These are phyloP conservation scores for Oryzias curvinotus DNA, from an alignment of 2,113 vertebrate genomes.

Conservation along the genomic window DNA sequence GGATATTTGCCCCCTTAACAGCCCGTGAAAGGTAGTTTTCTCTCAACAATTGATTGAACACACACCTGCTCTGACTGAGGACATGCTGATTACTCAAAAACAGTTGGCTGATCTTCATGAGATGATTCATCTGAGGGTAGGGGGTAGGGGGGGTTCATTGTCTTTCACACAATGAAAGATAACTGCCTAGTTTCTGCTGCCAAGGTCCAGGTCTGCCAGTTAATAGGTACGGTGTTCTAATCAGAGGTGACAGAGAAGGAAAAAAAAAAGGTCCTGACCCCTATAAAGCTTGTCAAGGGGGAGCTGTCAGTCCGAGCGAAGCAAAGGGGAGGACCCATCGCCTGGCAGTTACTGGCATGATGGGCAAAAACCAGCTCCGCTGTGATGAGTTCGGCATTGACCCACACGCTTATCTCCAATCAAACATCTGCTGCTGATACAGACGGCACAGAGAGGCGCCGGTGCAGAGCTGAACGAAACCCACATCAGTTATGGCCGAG, in stretches of 20 bases:
- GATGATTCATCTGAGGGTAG: slow-evolving; percentile 26
- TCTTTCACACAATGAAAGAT: slow-evolving; percentile 36
- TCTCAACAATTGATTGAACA: slow-evolving; percentile 53
- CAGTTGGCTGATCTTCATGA: slow-evolving; percentile 16
- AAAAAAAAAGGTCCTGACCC: slow-evolving; percentile 67
- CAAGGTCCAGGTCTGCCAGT: slow-evolving; percentile 56
- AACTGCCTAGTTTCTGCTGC: slow-evolving; percentile 34
- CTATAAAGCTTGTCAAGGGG: slow-evolving; percentile 67
- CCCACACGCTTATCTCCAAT: slow-evolving; percentile 65
- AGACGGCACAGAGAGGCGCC: slow-evolving; percentile 9
- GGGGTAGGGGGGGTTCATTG: slow-evolving; percentile 49
- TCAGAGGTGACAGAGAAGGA: slow-evolving; percentile 61
- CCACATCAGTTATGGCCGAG: slow-evolving; percentile 49
- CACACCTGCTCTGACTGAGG: slow-evolving; percentile 37
- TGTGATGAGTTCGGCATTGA: slow-evolving; percentile 66
- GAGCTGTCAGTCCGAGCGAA: slow-evolving; percentile 64
- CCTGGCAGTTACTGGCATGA: slow-evolving; percentile 61
- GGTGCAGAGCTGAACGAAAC: slow-evolving; percentile 38
- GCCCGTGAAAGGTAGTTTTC: slow-evolving; percentile 28
- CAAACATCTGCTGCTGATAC: slow-evolving; percentile 71
- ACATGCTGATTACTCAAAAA: slow-evolving; percentile 48
- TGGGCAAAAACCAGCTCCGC: slow-evolving; percentile 38
- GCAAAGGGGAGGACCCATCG: slow-evolving; percentile 53
- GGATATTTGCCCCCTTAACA: slow-evolving; percentile 50
- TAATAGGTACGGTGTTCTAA: slow-evolving; percentile 59